Percentiles rank a stretch among this genome's conserved stretches.
Evolutionary conservation across 2,797 vertebrate species (phyloP).

Genomic region (Myoxocephalus aenaeus): DNA sequence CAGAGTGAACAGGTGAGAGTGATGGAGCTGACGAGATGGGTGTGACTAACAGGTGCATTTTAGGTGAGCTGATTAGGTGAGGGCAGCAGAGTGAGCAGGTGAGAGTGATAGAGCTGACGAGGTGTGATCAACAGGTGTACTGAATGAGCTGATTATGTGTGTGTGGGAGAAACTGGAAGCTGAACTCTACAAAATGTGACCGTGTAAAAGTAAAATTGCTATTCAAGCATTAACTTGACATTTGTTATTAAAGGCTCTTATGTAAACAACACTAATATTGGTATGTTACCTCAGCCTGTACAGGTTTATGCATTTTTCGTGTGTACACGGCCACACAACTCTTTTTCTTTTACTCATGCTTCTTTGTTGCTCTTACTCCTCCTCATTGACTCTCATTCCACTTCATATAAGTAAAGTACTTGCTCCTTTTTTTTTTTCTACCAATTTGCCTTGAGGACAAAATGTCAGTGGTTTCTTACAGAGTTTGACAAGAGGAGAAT

Average conservation of each 20-base stretch:
- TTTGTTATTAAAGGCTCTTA: not conserved
- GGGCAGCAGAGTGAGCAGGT: too few relatives aligned
- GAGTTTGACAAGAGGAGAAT: slow-evolving; percentile 19
- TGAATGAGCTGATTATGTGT: too few relatives aligned
- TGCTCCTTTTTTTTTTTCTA: not conserved
- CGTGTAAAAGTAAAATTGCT: not conserved
- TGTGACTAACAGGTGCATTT: too few relatives aligned
- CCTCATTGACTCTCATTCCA: not conserved
- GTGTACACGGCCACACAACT: not conserved
- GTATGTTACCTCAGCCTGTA: not conserved
- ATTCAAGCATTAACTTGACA: not conserved
- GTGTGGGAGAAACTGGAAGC: too few relatives aligned
- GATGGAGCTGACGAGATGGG: too few relatives aligned
- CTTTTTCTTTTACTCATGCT: not conserved
- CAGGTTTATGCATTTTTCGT: not conserved
- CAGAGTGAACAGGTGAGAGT: too few relatives aligned
- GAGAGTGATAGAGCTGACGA: too few relatives aligned
- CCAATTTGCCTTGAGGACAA: not conserved
- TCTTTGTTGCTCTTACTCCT: not conserved
- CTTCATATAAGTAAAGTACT: not conserved
- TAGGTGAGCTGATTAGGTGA: too few relatives aligned
- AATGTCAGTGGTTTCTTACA: not conserved
- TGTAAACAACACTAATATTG: not conserved
- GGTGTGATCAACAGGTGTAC: too few relatives aligned
- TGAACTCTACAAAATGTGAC: not conserved